These are phyloP conservation scores for Cerceris rybyensis DNA, from an alignment of 2,888 invertebrate species.

Conservation along the genomic window DNA sequence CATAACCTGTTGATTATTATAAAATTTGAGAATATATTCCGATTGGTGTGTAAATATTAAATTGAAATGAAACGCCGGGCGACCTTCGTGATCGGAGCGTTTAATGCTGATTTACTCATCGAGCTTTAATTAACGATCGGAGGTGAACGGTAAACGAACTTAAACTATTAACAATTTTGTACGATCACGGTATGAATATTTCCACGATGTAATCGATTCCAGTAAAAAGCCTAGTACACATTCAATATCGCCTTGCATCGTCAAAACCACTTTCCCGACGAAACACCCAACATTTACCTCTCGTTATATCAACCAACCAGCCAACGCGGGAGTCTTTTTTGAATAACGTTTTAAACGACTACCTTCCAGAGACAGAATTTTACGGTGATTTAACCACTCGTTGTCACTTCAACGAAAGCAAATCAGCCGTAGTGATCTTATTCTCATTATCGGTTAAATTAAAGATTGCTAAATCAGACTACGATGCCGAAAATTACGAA, in stretches of 20 bases:
- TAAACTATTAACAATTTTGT: neutral
- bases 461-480: no score
- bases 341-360: no score
- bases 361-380: no score
- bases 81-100: constrained; percentile 11
- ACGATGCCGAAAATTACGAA: no score
- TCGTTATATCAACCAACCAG: no score
- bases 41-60: neutral
- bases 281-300: no score
- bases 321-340: no score
- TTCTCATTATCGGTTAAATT: no score
- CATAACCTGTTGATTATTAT: constrained; percentile 52
- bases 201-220: neutral
- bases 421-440: no score
- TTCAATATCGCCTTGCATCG: neutral
- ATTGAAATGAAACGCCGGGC: neutral
- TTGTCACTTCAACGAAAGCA: no score
- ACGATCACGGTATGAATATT: neutral
- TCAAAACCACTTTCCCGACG: no score
- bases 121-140: constrained; percentile 42
- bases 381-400: no score
- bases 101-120: constrained; percentile 38
- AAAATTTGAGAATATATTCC: constrained; percentile 39
- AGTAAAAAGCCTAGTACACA: neutral
- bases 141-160: neutral